A percentile compares a stretch with the other conserved stretches of the same genome.
phyloP scores from a whole-genome alignment of 2,797 vertebrate species.

The Melanogrammus aeglefinus region DNA sequence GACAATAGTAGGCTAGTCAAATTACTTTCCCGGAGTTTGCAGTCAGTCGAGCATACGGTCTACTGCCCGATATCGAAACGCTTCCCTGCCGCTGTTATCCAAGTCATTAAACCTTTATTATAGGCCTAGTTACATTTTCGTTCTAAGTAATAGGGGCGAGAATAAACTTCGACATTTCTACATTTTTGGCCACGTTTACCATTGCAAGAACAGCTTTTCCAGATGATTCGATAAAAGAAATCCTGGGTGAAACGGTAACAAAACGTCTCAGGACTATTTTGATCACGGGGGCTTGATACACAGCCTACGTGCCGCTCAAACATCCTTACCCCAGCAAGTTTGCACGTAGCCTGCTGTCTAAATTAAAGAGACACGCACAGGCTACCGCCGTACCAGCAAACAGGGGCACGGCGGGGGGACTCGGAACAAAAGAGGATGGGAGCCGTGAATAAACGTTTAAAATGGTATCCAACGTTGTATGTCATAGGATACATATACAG shows the following conservation, averaged over 20 bases:
- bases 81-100: background rate
- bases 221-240: slow-evolving; percentile 60
- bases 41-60: background rate
- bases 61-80: background rate
- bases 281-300: slow-evolving; percentile 72
- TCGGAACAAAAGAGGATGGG: slow-evolving; percentile 35
- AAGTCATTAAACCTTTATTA: too few species aligned
- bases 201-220: slow-evolving; percentile 41
- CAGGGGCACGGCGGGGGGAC: slow-evolving; percentile 29
- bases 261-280: slow-evolving; percentile 65
- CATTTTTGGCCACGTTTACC: background rate
- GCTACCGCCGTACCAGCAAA: slow-evolving; percentile 13
- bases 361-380: slow-evolving; percentile 45
- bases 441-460: slow-evolving; percentile 24
- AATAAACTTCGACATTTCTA: background rate
- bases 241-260: slow-evolving; percentile 45
- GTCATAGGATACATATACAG: background rate
- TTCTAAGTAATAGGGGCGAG: too few species aligned
- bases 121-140: too few species aligned
- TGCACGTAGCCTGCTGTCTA: slow-evolving; percentile 66
- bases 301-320: slow-evolving; percentile 70
- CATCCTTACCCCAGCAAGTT: slow-evolving; percentile 67
- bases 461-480: too few species aligned
- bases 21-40: background rate
- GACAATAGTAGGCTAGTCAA: background rate